These are phyloP conservation scores for Biston betularia DNA, from an alignment of 2,888 invertebrate genomes.

Conservation along the genomic window DNA sequence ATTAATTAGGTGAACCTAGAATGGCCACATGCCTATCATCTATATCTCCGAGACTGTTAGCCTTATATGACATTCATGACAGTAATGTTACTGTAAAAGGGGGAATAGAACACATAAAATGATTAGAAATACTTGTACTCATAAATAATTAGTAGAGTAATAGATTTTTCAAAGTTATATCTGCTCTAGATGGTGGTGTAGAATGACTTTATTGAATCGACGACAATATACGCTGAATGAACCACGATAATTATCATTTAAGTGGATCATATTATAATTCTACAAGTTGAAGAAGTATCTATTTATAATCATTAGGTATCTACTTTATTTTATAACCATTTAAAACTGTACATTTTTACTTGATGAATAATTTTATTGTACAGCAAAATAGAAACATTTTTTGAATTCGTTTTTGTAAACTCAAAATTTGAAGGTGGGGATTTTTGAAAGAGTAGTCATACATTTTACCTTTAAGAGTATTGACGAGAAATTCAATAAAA, in stretches of 20 bases:
- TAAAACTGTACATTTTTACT: no score
- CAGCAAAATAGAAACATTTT: no score
- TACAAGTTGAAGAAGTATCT: no score
- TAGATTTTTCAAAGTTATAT: conserved; percentile 24
- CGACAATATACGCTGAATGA: conserved; percentile 10
- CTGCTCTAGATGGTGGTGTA: conserved; percentile 11
- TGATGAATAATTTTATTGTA: no score
- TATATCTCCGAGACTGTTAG: conserved; percentile 57
- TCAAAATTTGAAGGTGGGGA: background rate
- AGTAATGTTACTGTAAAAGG: conserved; percentile 69
- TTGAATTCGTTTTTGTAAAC: background rate
- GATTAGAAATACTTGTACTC: conserved; percentile 51
- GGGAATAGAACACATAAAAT: conserved; percentile 61
- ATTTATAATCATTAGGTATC: no score
- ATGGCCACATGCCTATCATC: conserved; percentile 47
- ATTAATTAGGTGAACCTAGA: conserved; percentile 69
- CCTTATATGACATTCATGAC: conserved; percentile 64
- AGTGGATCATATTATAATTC: background rate
- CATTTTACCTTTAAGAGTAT: background rate
- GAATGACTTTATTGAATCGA: conserved; percentile 29
- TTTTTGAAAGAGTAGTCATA: background rate
- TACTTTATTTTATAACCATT: no score
- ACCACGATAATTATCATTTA: conserved; percentile 1
- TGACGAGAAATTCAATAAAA: conserved; percentile 1
- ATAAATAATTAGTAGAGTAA: conserved; percentile 55